phyloP scores from a whole-genome alignment of 2,797 vertebrate species.

The Gallinago solitaria region DNA sequence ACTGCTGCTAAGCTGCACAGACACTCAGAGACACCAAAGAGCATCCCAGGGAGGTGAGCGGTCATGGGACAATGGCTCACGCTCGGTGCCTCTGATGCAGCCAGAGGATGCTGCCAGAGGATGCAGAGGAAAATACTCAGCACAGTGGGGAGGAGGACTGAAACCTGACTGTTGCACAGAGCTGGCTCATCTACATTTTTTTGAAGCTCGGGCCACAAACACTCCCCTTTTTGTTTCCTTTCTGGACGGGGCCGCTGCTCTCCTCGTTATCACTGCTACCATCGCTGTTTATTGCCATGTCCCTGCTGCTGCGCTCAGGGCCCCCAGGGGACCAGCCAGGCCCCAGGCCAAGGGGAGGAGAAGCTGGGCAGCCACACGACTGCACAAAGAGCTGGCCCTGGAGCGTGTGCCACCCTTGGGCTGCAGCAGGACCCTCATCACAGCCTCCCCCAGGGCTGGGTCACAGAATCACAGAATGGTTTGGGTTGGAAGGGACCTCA shows the following conservation, averaged over 20 bases:
- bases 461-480: too few species aligned
- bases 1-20: background rate
- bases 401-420: rapidly evolving
- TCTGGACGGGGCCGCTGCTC: background rate
- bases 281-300: background rate
- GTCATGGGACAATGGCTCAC: rapidly evolving
- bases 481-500: too few species aligned
- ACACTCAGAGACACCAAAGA: background rate
- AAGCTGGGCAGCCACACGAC: background rate
- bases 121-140: background rate
- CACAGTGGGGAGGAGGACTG: background rate
- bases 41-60: background rate
- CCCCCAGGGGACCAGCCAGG: background rate
- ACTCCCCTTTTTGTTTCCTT: background rate
- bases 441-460: background rate
- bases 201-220: background rate
- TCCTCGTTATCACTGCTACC: background rate
- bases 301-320: background rate
- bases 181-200: background rate
- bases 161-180: background rate
- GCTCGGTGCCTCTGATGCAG: background rate
- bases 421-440: rapidly evolving
- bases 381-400: rapidly evolving
- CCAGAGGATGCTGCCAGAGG: background rate
- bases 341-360: background rate